These are phyloP conservation scores for Trinectes maculatus DNA, from an alignment of 2,113 vertebrate genomes.

Conservation along the genomic window DNA sequence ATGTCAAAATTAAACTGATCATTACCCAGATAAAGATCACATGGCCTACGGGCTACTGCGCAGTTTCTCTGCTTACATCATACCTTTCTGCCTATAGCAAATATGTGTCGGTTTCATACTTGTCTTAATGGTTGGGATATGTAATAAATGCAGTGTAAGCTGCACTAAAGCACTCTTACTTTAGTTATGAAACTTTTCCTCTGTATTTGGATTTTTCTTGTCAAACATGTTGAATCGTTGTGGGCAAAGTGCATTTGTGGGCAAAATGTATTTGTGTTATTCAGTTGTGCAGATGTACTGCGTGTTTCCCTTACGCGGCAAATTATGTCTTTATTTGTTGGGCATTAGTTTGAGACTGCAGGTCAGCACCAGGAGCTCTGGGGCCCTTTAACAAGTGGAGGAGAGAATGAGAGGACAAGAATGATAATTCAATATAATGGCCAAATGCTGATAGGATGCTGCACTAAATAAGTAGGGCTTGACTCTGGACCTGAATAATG, in stretches of 20 bases:
- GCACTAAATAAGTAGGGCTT: slow-evolving; percentile 34
- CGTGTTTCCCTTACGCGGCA: background rate
- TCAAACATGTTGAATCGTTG: too few relatives aligned
- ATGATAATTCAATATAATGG: slow-evolving; percentile 3
- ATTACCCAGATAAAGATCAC: slow-evolving; percentile 20
- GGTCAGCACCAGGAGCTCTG: slow-evolving; percentile 15
- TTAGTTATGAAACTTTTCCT: too few relatives aligned
- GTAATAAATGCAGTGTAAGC: too few relatives aligned
- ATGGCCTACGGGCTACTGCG: slow-evolving; percentile 17
- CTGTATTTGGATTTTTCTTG: too few relatives aligned
- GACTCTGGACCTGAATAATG: slow-evolving; percentile 33
- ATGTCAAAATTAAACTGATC: slow-evolving; percentile 37
- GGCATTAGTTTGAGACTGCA: background rate
- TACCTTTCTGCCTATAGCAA: slow-evolving; percentile 9
- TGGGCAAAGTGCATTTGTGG: background rate
- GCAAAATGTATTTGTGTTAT: background rate
- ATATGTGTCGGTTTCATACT: background rate
- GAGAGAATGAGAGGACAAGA: slow-evolving; percentile 28
- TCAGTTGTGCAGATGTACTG: background rate
- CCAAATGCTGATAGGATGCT: slow-evolving; percentile 29
- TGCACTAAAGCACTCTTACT: too few relatives aligned
- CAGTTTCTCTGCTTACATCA: slow-evolving; percentile 7
- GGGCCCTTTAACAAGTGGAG: slow-evolving; percentile 7
- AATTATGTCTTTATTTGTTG: background rate
- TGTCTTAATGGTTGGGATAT: background rate